phyloP scores from a whole-genome alignment of 2,888 invertebrate genomes.

The Lasioglossum zephyrum region DNA sequence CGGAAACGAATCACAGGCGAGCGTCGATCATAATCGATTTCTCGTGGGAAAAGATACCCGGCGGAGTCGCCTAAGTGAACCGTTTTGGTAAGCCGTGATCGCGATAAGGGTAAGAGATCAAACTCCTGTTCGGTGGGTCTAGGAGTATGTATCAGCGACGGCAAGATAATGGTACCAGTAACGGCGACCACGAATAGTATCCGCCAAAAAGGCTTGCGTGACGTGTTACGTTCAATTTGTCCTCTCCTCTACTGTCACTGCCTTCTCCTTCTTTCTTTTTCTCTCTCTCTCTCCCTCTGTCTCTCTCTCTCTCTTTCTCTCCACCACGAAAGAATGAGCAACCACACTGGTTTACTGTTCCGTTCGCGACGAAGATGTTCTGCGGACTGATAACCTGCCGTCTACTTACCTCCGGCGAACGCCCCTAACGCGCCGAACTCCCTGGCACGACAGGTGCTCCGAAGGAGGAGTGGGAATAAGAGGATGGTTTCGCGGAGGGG shows the following conservation, averaged over 20 bases:
- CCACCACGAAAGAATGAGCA: constrained; percentile 63
- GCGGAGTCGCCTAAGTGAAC: background rate
- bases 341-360: constrained; percentile 71
- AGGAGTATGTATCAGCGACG: constrained; percentile 31
- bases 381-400: constrained; percentile 84
- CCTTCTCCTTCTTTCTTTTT: constrained; percentile 38
- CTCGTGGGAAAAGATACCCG: background rate
- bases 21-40: constrained; percentile 9
- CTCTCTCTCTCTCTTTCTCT: constrained; percentile 36
- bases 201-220: constrained; percentile 42
- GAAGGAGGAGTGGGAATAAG: constrained; percentile 77
- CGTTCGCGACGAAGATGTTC: constrained; percentile 83
- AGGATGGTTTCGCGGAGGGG: constrained; percentile 74
- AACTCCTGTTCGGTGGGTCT: constrained; percentile 47
- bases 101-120: background rate
- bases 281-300: constrained; percentile 11
- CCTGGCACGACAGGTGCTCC: constrained; percentile 80
- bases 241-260: constrained; percentile 49
- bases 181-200: constrained; percentile 41
- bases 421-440: constrained; percentile 79
- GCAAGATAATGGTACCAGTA: constrained; percentile 17
- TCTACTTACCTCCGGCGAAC: constrained; percentile 82
- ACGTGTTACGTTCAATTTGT: constrained; percentile 57
- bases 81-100: background rate
- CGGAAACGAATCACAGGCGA: constrained; percentile 11